Evolutionary conservation across 2,888 invertebrate species (phyloP).

Genomic region (Caenorhabditis plicata): DNA sequence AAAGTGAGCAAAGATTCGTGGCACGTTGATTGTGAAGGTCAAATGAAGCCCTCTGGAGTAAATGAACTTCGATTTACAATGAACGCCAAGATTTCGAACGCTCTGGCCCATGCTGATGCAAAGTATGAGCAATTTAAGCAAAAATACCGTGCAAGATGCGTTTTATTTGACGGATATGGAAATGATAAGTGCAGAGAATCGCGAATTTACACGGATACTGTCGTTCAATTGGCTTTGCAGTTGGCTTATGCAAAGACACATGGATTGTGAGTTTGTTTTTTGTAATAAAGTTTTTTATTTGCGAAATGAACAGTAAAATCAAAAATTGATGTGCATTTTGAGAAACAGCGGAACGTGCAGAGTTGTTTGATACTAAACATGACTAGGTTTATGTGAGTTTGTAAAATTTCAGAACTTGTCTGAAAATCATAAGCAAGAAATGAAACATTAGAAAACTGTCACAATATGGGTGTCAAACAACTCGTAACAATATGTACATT

Average conservation of each 20-base stretch:
- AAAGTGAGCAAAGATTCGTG: constrained; percentile 36
- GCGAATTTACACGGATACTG: constrained; percentile 73
- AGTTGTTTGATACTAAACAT: background rate
- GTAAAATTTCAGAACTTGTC: too few relatives aligned
- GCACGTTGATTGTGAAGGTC: too few relatives aligned
- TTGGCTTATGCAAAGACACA: constrained; percentile 71
- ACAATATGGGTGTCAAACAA: too few relatives aligned
- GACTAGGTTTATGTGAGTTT: too few relatives aligned
- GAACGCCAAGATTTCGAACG: background rate
- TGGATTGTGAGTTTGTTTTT: constrained; percentile 35
- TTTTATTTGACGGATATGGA: constrained; percentile 41
- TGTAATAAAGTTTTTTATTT: background rate
- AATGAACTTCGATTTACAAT: constrained; percentile 63
- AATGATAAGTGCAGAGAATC: constrained; percentile 67
- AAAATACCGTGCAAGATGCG: constrained; percentile 25
- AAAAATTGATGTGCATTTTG: background rate
- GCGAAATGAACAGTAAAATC: background rate
- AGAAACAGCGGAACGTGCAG: too few relatives aligned
- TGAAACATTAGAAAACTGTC: too few relatives aligned
- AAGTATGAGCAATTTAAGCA: constrained; percentile 5
- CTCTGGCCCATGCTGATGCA: background rate
- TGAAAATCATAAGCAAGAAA: too few relatives aligned
- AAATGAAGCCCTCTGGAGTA: too few relatives aligned
- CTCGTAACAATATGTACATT: too few relatives aligned
- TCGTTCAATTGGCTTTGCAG: constrained; percentile 73